Conservation (phyloP, 1,140 invertebrate genomes). For the Cheumatopsyche charites region DNA sequence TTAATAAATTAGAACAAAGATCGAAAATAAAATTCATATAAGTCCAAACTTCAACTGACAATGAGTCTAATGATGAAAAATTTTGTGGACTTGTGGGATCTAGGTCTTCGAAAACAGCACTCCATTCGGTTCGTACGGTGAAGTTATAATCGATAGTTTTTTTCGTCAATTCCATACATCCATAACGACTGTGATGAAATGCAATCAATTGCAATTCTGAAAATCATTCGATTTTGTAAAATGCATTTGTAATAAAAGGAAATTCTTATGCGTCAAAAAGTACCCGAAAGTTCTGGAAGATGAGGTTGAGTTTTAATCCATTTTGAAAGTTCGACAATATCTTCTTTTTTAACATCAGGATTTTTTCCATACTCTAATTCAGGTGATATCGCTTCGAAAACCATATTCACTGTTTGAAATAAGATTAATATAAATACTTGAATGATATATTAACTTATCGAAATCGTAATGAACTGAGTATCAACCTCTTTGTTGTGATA, state of each 20-base stretch:
- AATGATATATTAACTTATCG: no score
- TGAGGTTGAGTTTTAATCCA: constrained; percentile 57
- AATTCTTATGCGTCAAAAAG: no score
- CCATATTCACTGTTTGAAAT: no score
- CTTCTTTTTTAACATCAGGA: constrained; percentile 53
- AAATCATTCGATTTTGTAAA: no score
- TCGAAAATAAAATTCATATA: no score
- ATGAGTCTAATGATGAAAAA: constrained; percentile 43
- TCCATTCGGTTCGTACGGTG: constrained; percentile 66
- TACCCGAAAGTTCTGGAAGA: constrained; percentile 55
- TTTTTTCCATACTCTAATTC: constrained; percentile 56
- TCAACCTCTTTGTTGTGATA: no score
- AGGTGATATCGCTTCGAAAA: no score
- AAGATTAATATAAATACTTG: no score
- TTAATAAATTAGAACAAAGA: no score
- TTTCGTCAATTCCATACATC: constrained; percentile 67
- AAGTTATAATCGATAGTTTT: constrained; percentile 68
- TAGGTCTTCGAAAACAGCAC: constrained; percentile 66
- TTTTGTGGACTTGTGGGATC: constrained; percentile 60
- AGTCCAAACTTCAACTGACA: not conserved
- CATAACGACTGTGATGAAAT: constrained; percentile 69
- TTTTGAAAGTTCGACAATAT: constrained; percentile 51
- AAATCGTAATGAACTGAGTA: no score
- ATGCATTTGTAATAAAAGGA: no score
- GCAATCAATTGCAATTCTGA: constrained; percentile 66